These are phyloP conservation scores for Heteractis magnifica DNA, from an alignment of 92 coral and sea anemone genomes.

Conservation along the genomic window DNA sequence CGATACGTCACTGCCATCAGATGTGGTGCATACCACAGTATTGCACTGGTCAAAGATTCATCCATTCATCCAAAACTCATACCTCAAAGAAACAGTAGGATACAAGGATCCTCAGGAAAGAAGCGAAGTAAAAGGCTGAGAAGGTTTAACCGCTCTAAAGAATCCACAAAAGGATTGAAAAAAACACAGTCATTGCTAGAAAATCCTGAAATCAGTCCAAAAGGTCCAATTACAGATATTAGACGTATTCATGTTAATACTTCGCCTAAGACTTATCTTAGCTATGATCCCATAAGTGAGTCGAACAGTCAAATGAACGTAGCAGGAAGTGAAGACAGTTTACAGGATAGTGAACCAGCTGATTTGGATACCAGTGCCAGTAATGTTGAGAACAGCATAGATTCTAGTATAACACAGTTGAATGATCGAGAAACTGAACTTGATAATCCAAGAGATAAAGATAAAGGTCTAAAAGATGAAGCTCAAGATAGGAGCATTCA, in stretches of 20 bases:
- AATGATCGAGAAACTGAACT: not conserved
- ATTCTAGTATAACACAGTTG: not conserved
- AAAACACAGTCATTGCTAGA: slow-evolving; percentile 36
- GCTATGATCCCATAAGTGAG: slow-evolving; percentile 58
- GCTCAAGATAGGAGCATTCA: not conserved
- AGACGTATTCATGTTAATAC: slow-evolving; percentile 20
- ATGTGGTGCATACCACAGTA: slow-evolving; percentile 91
- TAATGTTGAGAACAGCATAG: not conserved
- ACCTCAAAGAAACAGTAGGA: slow-evolving; percentile 19
- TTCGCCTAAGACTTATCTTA: slow-evolving; percentile 59
- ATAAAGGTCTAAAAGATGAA: not conserved
- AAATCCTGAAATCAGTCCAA: slow-evolving; percentile 12
- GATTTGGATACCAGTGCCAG: not conserved
- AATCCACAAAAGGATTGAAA: slow-evolving; percentile 32
- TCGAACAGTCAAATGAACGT: slow-evolving; percentile 7
- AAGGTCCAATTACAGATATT: not conserved
- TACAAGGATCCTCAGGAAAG: slow-evolving; percentile 10
- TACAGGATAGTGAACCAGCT: not conserved
- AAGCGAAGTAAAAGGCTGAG: slow-evolving; percentile 25
- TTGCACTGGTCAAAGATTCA: slow-evolving; percentile 69
- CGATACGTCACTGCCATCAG: slow-evolving; percentile 65
- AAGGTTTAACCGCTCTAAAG: slow-evolving; percentile 37
- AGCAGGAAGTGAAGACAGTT: not conserved
- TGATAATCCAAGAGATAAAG: not conserved
- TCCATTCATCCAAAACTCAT: slow-evolving; percentile 26